A percentile compares a stretch with the other conserved stretches of the same genome.
These are phyloP conservation scores for Columba guinea DNA, from an alignment of 2,797 vertebrate genomes.

Conservation along the genomic window DNA sequence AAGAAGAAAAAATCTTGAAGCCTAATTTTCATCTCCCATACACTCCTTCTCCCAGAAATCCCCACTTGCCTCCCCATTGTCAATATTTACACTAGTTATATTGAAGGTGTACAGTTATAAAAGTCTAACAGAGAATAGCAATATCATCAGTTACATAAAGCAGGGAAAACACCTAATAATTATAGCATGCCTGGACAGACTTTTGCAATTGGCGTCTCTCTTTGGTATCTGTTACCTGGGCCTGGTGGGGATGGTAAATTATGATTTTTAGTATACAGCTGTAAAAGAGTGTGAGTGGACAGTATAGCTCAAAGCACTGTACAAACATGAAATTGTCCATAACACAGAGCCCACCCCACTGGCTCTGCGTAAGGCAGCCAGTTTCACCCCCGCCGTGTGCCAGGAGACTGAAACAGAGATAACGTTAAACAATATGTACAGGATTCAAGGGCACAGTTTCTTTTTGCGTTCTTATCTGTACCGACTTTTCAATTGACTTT, in stretches of 20 bases:
- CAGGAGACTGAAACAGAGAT: not conserved
- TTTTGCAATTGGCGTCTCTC: not conserved
- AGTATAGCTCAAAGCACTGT: not conserved
- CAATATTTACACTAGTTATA: conserved; percentile 24
- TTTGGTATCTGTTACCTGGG: not conserved
- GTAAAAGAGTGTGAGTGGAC: not conserved
- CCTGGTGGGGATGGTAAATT: not conserved
- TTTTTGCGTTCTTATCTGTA: conserved; percentile 41
- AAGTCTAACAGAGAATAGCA: not conserved
- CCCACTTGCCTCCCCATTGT: not conserved
- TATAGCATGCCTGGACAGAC: not conserved
- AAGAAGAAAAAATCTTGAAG: not conserved
- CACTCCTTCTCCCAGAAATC: conserved; percentile 8
- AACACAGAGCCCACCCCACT: not conserved
- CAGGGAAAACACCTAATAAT: not conserved
- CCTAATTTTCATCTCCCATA: not conserved
- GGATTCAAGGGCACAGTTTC: conserved; percentile 35
- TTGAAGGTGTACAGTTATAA: not conserved
- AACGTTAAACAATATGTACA: conserved; percentile 14
- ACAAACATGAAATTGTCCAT: not conserved
- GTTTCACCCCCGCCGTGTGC: not conserved
- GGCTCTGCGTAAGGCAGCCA: not conserved
- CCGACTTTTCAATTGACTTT: conserved; percentile 39
- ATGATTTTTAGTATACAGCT: not conserved
- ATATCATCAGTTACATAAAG: not conserved